Base-by-base conservation (phyloP, 2,113 vertebrate species). In the Pachyramphus minor region DNA sequence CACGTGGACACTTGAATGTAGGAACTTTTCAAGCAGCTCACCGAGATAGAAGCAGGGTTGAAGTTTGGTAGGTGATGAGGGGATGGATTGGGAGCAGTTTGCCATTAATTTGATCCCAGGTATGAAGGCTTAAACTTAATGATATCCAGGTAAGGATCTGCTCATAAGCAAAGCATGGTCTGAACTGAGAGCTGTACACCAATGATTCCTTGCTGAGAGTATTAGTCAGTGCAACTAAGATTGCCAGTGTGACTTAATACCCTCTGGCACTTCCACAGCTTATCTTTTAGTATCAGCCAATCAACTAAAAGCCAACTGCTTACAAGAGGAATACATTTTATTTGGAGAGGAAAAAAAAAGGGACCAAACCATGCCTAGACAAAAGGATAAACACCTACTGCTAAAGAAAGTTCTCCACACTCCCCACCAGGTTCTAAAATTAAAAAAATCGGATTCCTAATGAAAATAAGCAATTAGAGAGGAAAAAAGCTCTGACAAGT, bases 1-100 rank as follows among this genome's bases (percentile, higher is more conserved):
- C 24, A 35, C 0, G 0, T 7, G 11, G 11, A 81, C n/a, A 52
- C 18, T 8, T 28, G 15, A 73, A 41, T 4, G 22, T 3, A 25
- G 24, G 31, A 86, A n/a, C 9, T 41, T 52, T 41, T 35, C 9
- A 7, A 62, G 28, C 37, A 66, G 24, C 22, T 68, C 22, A 60
- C 2, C 4, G 21, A 28, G 27, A 23, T 22, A 63, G 12, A 33
- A 74, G 33, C 23, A 93, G 17, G 10, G 33, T 14, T 88, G 31
- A 67, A 31, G 5, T 4, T 9, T 16, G 8, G 18, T 0, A 7
- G 31, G 30, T 8, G 15, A 17, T 8, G 3, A 23, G 14, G 11
- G 35, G 23, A 66, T 58, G 6, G 33, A 20, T 5, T 50, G 21
- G 4, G 21, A 12, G 39, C 5, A 39, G 35, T 66, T 87, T 41